Conservation (phyloP, 1,140 invertebrate species). For the Drosophila sturtevanti region DNA sequence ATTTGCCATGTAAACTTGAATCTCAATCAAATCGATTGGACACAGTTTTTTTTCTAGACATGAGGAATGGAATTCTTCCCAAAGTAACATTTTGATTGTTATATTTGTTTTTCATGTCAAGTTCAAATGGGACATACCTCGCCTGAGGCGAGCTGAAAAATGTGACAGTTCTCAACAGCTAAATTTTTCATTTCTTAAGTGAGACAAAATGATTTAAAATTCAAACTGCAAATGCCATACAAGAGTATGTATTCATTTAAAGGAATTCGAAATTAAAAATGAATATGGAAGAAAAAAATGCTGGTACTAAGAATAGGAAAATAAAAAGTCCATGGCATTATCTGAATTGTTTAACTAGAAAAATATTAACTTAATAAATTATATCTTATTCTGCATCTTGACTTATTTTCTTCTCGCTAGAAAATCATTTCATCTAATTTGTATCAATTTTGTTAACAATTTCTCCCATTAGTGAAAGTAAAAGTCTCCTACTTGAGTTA, state of each 20-base stretch:
- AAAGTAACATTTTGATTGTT: background rate
- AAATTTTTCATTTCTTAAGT: conserved; percentile 14
- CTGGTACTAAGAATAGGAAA: background rate
- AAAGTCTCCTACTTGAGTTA: background rate
- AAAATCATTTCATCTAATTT: no score
- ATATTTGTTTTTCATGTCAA: conserved; percentile 27
- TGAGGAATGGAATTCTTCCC: conserved; percentile 8
- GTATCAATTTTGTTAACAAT: conserved; percentile 10
- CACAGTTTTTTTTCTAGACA: conserved; percentile 32
- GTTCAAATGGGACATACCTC: background rate
- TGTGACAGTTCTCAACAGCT: conserved; percentile 11
- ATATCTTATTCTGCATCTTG: background rate
- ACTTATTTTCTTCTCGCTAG: background rate
- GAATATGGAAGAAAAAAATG: background rate
- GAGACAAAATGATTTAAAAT: background rate
- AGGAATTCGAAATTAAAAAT: background rate
- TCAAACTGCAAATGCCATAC: background rate
- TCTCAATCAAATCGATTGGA: conserved; percentile 35
- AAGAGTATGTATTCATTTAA: background rate
- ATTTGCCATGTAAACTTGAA: conserved; percentile 42
- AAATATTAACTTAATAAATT: no score
- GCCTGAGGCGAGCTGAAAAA: conserved; percentile 27
- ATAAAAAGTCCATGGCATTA: no score
- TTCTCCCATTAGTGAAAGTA: conserved; percentile 25
- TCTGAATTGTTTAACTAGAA: no score